Base-by-base conservation (phyloP, 1,140 invertebrate genomes). In the Lucilia sericata region DNA sequence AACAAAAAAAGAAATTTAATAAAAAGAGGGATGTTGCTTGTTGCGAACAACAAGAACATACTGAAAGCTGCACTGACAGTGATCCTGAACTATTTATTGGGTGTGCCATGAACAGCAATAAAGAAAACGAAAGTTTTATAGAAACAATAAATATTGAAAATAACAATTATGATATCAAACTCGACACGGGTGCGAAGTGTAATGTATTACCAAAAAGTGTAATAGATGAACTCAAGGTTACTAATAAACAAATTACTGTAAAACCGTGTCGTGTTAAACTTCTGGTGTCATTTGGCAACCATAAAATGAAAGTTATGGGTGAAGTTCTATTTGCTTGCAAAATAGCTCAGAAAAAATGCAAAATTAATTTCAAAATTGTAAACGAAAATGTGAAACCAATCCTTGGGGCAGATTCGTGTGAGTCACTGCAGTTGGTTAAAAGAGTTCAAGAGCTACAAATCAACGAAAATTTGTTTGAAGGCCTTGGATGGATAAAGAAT, bases 111-210 rank as follows among this genome's bases (percentile, higher is more conserved):
- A 19, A 81, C 14, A 42, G 21, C 21, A 19, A 70, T 19, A 70
- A 21, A 70, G 65, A 12, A 17, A 70, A 70, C 5, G 2, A 70
- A n/a, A 70, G n/a, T 8, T 70, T 19, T 70, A 5, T 8, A 70
- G 65, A 19, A 19, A 70, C 49, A 12, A 12, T 70, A 12, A 3
- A 8, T 19, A 21, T 70, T 36, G 78, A 1, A 30, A 7, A 81
- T n/a, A 36, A 42, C 47, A 81, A 81, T 49, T 81, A 51, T 49
- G 14, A 47, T 49, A 49, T 81, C 21, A 81, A 81, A 19, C 34
- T 81, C 5, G 78, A 81, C 36, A 81, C 78, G 47, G 78, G 36
- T 13, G 78, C 1, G 5, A 5, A 49, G 47, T 49, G 47, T 49
- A 49, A 49, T 49, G 47, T 49, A 8, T 49, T 49, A 12, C 47